Percentiles rank a stretch among this genome's conserved stretches.
Evolutionary conservation across 2,113 vertebrate genomes (phyloP).

Genomic region (Oxyura jamaicensis): DNA sequence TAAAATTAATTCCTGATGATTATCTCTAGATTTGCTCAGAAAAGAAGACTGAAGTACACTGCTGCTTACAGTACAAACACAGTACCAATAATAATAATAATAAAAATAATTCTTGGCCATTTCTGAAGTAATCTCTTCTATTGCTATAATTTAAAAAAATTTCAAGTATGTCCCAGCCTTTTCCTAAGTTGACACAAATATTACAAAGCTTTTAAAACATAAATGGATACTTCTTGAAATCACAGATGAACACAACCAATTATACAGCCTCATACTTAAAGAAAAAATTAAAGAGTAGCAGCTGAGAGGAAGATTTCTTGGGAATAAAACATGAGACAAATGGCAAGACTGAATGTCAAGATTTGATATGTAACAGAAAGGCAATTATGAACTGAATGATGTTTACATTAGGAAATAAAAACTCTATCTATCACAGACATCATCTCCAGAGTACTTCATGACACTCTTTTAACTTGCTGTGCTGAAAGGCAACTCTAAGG

Average conservation of each 20-base stretch:
- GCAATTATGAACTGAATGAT: not conserved
- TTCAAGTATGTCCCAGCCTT: not conserved
- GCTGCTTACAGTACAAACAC: not conserved
- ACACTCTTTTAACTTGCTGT: not conserved
- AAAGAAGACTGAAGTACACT: not conserved
- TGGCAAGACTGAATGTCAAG: not conserved
- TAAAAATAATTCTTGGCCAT: not conserved
- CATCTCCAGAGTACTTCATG: not conserved
- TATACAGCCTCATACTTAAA: not conserved
- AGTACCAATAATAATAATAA: not conserved
- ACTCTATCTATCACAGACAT: not conserved
- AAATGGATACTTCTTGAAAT: not conserved
- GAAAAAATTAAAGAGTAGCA: not conserved
- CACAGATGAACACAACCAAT: not conserved
- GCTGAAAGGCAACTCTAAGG: not conserved
- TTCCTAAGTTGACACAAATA: not conserved
- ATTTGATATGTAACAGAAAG: not conserved
- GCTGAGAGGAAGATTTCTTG: not conserved
- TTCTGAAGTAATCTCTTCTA: not conserved
- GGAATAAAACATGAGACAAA: not conserved
- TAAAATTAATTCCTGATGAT: constrained; percentile 11
- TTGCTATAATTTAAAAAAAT: not conserved
- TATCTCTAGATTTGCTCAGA: not conserved
- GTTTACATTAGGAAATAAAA: constrained; percentile 24
- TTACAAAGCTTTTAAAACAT: not conserved